These are phyloP conservation scores for Orius insidiosus DNA, from an alignment of 1,140 invertebrate species.

Conservation along the genomic window DNA sequence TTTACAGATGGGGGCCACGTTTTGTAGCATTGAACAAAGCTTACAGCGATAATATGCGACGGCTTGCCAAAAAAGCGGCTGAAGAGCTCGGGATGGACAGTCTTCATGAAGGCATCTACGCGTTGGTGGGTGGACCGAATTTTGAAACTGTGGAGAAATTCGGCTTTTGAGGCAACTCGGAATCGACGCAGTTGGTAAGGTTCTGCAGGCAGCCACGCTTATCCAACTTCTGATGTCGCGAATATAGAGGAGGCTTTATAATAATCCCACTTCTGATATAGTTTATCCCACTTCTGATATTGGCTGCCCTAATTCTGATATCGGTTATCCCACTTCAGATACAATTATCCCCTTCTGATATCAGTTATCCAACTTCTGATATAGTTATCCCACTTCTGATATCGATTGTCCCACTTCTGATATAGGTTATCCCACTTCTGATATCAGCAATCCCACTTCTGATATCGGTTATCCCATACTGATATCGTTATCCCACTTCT, in stretches of 20 bases:
- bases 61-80: constrained; percentile 48
- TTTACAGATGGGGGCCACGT: constrained; percentile 70
- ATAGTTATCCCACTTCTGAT: too few species aligned
- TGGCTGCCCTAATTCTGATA: too few species aligned
- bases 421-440: too few species aligned
- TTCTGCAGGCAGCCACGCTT: neutral
- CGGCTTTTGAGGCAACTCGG: constrained; percentile 68
- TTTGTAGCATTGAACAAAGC: constrained; percentile 82
- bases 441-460: too few species aligned
- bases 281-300: too few species aligned
- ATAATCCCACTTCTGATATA: too few species aligned
- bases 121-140: constrained; percentile 78
- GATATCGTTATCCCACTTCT: too few species aligned
- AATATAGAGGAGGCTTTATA: neutral
- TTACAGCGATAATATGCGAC: constrained; percentile 58
- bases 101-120: constrained; percentile 76
- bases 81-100: constrained; percentile 57
- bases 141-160: constrained; percentile 90
- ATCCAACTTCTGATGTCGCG: neutral
- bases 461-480: too few species aligned
- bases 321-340: too few species aligned
- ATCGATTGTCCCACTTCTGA: too few species aligned
- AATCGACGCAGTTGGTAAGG: constrained; percentile 71
- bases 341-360: too few species aligned
- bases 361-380: too few species aligned